Percentiles rank a stretch among this genome's conserved stretches.
Conservation (phyloP, 23 tunicate species). For the Trididemnum nubilum region DNA sequence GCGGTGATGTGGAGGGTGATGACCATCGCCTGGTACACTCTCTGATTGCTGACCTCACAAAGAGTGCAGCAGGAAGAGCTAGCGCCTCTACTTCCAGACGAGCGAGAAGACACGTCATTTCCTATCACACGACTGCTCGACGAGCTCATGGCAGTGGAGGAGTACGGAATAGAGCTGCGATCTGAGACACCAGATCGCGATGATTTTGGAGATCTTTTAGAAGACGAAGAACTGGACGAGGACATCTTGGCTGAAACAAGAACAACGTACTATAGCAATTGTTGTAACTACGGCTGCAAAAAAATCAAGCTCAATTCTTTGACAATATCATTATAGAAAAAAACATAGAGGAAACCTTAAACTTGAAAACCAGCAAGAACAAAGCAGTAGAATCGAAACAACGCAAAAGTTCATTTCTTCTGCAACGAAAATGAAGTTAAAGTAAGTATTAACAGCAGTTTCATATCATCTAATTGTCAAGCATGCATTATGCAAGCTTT, state of each 20-base stretch:
- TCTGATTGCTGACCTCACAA: conserved; percentile 89
- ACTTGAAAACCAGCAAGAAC: too few relatives aligned
- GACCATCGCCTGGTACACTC: conserved; percentile 79
- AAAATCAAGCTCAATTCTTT: too few relatives aligned
- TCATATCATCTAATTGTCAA: too few relatives aligned
- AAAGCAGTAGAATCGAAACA: too few relatives aligned
- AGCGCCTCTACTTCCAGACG: background rate
- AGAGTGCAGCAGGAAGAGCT: conserved; percentile 53
- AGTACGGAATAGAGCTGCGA: background rate
- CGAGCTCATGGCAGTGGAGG: background rate
- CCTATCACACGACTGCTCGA: conserved; percentile 17
- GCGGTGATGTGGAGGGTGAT: conserved; percentile 80
- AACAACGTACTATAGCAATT: background rate
- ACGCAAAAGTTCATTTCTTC: too few relatives aligned
- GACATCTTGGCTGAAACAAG: background rate
- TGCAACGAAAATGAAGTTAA: too few relatives aligned
- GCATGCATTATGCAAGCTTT: too few relatives aligned
- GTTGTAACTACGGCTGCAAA: too few relatives aligned
- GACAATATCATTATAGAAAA: too few relatives aligned
- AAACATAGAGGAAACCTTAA: too few relatives aligned
- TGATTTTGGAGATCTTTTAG: background rate
- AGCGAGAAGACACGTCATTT: conserved; percentile 6
- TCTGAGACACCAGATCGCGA: background rate
- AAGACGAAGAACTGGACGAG: background rate
- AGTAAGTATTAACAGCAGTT: too few relatives aligned